Evolutionary conservation across 2,797 vertebrate species (phyloP), one percentile per base, ranked within the genome.

Genomic region (Sus cebifrons): DNA sequence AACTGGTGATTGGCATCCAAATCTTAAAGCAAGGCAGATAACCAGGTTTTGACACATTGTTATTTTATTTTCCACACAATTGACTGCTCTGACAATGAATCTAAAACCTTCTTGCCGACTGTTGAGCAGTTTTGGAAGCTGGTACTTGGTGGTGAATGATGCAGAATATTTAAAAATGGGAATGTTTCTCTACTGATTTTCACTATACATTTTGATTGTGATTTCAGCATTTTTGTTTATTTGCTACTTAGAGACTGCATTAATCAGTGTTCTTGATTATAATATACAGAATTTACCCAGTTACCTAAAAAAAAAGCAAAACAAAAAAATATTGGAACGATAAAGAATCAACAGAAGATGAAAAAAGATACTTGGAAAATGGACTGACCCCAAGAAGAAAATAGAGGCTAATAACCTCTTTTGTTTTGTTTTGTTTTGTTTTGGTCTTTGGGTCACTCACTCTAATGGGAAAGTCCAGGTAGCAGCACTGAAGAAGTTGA

Each of bases 61-160:
- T 96, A 71, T 91, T 97, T 97, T 93, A 93, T 95, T 95, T 94
- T 90, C 88, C 89, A 95, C 60, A 79, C 73, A 90, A 91, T 54
- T 96, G 70, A 83, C 95, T 94, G 44, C 68, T 40, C 62, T 92
- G 78, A 92, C 73, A 90, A 29, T 91, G 88, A 94, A 79, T 89
- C 91, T 74, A 86, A 87, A 81, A 81, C 54, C 54, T 65, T 83
- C 92, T 92, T 94, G 60, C 25, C 86, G 77, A 77, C 86, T 74
- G 54, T 44, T 71, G 27, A 95, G 78, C 54, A 92, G 60, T 70
- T 92, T 95, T 86, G 49, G 68, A 64, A 91, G 58, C 68, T 78
- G 49, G 85, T 86, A n/a, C 52, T 86, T 83, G 21, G 17, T 83
- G n/a, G 75, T 70, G 81, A 92, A 81, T 71, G 25, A 74, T 32